Conservation (phyloP, 2,797 vertebrate genomes). For the Morus bassanus region DNA sequence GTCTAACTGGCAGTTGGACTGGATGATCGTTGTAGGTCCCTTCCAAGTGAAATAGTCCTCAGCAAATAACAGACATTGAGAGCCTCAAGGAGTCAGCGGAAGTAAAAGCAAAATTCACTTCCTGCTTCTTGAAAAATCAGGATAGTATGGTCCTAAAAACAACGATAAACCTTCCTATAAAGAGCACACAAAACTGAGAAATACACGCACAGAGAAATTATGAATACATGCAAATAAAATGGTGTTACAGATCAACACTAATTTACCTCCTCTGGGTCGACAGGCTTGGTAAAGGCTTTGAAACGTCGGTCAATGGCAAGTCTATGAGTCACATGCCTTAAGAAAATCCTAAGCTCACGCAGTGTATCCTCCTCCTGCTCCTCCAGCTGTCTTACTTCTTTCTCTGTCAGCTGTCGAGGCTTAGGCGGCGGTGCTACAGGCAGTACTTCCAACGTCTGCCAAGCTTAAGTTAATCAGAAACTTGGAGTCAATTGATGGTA, state of each 20-base stretch:
- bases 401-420: conserved; percentile 80
- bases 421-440: conserved; percentile 85
- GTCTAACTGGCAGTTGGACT: not conserved
- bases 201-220: not conserved
- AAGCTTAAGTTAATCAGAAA: conserved; percentile 53
- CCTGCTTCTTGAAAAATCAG: not conserved
- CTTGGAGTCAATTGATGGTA: not conserved
- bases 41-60: not conserved
- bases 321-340: conserved; percentile 90
- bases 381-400: conserved; percentile 86
- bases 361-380: conserved; percentile 91
- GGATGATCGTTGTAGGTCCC: not conserved
- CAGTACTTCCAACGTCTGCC: conserved; percentile 81
- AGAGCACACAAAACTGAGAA: not conserved
- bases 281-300: conserved; percentile 91
- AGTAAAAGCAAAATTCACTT: not conserved
- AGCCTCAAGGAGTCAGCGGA: not conserved
- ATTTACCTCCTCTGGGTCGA: conserved; percentile 89
- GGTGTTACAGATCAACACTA: not conserved
- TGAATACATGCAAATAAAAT: not conserved
- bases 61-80: not conserved
- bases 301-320: conserved; percentile 92
- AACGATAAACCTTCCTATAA: not conserved
- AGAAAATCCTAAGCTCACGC: conserved; percentile 91
- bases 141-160: not conserved